A percentile compares a stretch with the other conserved stretches of the same genome.
Evolutionary conservation across 2,797 vertebrate genomes (phyloP).

Genomic region (Glyptemys insculpta): DNA sequence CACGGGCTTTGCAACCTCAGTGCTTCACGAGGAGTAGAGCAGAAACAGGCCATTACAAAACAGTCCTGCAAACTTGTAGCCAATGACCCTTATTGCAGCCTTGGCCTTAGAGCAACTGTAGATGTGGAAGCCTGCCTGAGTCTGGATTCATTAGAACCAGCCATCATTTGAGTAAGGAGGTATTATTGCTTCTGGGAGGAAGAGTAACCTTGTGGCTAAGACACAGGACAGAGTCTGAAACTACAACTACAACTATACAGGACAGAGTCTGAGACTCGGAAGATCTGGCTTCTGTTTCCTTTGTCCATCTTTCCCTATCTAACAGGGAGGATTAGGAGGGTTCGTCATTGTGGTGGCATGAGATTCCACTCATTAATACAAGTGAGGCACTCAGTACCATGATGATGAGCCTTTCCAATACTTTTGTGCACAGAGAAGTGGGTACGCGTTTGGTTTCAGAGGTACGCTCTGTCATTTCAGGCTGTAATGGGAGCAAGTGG

Average conservation of each 20-base stretch:
- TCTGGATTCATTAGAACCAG: neutral
- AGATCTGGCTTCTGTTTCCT: neutral
- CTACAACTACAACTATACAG: neutral
- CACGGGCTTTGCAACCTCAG: neutral
- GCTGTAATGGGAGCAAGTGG: neutral
- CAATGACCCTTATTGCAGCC: neutral
- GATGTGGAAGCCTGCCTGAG: neutral
- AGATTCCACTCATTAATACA: neutral
- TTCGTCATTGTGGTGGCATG: neutral
- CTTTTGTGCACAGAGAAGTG: neutral
- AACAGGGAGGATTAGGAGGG: neutral
- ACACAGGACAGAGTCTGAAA: neutral
- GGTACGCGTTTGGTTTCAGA: neutral
- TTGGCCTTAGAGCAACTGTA: neutral
- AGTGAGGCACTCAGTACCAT: neutral
- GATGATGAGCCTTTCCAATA: neutral
- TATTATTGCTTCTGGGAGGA: neutral
- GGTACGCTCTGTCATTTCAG: neutral
- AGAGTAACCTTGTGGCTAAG: neutral
- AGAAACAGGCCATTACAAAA: neutral
- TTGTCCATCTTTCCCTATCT: neutral
- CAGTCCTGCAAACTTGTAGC: neutral
- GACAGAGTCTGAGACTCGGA: neutral
- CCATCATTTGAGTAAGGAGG: rapidly evolving
- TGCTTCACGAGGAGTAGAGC: neutral